phyloP scores from a whole-genome alignment of 92 coral and sea anemone species.

The Phenganax stokvisi region DNA sequence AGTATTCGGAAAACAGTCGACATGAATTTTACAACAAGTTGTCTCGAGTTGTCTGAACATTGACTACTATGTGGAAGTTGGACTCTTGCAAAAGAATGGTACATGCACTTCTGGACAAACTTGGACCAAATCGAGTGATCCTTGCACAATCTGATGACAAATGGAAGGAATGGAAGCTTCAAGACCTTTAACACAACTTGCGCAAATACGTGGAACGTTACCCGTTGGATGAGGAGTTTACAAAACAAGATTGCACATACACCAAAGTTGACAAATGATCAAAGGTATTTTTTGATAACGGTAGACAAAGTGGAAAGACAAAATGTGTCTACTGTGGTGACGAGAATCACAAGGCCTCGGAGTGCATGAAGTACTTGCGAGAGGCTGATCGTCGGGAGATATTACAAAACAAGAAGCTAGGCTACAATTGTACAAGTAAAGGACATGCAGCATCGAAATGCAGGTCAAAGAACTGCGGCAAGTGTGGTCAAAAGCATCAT shows the following conservation, averaged over 20 bases:
- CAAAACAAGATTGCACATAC: background rate
- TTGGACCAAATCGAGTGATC: slow-evolving; percentile 36
- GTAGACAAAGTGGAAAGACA: too few species aligned
- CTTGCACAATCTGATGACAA: slow-evolving; percentile 50
- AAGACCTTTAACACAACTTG: slow-evolving; percentile 42
- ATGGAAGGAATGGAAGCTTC: slow-evolving; percentile 50
- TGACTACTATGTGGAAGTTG: slow-evolving; percentile 31
- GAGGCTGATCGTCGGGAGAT: slow-evolving; percentile 41
- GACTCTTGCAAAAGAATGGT: slow-evolving; percentile 27
- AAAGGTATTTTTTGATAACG: background rate
- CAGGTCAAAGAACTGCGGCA: slow-evolving; percentile 48
- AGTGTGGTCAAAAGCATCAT: slow-evolving; percentile 49
- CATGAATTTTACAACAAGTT: slow-evolving; percentile 26
- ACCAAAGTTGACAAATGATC: background rate
- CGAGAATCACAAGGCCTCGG: slow-evolving; percentile 12
- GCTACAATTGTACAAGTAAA: slow-evolving; percentile 49
- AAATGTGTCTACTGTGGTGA: slow-evolving; percentile 51
- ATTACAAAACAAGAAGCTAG: slow-evolving; percentile 39
- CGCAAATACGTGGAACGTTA: slow-evolving; percentile 47
- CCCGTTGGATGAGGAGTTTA: slow-evolving; percentile 12
- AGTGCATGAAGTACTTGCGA: slow-evolving; percentile 45
- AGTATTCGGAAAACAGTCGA: slow-evolving; percentile 49
- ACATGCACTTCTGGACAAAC: slow-evolving; percentile 36
- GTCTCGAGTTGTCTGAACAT: slow-evolving; percentile 41
- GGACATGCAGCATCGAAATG: slow-evolving; percentile 53